phyloP scores from a whole-genome alignment of 53 echinoderm and acorn worm genomes.

The Actinopyga echinites region DNA sequence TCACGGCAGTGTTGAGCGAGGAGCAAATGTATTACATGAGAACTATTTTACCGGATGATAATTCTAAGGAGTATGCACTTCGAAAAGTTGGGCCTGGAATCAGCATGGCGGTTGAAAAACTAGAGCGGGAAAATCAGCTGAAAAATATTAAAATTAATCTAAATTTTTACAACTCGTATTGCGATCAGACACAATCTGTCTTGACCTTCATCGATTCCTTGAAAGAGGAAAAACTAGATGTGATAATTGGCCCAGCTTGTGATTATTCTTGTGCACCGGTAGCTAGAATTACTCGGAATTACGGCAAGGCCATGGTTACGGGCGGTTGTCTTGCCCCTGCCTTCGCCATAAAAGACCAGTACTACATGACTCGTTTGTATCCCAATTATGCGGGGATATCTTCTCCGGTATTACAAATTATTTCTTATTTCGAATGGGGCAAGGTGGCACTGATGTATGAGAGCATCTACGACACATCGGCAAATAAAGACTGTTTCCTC shows the following conservation, averaged over 20 bases:
- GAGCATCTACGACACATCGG: neutral
- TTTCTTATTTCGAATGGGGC: neutral
- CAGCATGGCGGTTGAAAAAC: neutral
- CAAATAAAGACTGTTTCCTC: neutral
- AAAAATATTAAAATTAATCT: neutral
- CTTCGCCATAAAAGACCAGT: neutral
- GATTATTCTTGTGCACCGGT: constrained; percentile 19
- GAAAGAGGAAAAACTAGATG: neutral
- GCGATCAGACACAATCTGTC: constrained; percentile 4
- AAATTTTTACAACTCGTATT: neutral
- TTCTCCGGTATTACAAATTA: neutral
- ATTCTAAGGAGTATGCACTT: neutral
- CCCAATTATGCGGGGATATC: neutral
- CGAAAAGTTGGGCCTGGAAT: neutral
- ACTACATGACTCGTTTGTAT: neutral
- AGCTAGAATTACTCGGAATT: neutral
- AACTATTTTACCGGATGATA: neutral
- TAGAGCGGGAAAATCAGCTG: neutral
- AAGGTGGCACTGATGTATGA: neutral
- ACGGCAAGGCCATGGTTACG: neutral
- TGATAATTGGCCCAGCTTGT: constrained; percentile 6
- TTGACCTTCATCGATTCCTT: constrained; percentile 3
- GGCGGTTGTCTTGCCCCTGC: neutral
- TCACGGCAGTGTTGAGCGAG: neutral
- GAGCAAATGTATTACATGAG: neutral